These are phyloP conservation scores for Caenorhabditis sulstoni DNA, from an alignment of 2,888 invertebrate genomes.

Conservation along the genomic window DNA sequence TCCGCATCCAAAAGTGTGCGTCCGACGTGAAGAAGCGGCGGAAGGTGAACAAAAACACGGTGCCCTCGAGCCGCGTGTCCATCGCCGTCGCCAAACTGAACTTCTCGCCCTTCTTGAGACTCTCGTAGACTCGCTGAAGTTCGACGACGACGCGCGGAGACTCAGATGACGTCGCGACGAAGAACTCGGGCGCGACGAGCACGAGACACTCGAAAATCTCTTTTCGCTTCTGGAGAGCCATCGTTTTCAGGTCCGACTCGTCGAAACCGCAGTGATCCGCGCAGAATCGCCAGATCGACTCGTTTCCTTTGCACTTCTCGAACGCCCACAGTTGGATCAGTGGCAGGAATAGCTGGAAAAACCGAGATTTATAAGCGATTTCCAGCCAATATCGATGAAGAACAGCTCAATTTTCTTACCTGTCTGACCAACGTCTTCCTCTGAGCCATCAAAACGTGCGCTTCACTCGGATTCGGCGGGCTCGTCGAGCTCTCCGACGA, in stretches of 20 bases:
- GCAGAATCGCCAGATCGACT: slow-evolving; percentile 43
- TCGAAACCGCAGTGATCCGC: slow-evolving; percentile 36
- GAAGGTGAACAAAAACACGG: slow-evolving; percentile 35
- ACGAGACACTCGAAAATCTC: slow-evolving; percentile 32
- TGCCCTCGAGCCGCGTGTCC: slow-evolving; percentile 43
- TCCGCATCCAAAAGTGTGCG: slow-evolving; percentile 16
- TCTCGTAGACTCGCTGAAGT: slow-evolving; percentile 41
- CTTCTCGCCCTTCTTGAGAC: slow-evolving; percentile 29
- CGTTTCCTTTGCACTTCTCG: slow-evolving; percentile 7
- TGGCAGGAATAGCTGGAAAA: slow-evolving; percentile 6
- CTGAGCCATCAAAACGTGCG: slow-evolving; percentile 15
- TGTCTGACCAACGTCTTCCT: slow-evolving; percentile 38
- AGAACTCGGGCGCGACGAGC: slow-evolving; percentile 20
- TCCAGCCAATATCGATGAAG: no score
- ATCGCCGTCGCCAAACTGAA: slow-evolving; percentile 41
- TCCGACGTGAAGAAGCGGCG: slow-evolving; percentile 37
- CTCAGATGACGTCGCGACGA: neutral
- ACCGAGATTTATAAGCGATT: no score
- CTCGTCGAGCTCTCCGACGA: neutral
- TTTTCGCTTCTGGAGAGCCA: slow-evolving; percentile 6
- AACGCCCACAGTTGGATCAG: slow-evolving; percentile 34
- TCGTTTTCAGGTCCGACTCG: slow-evolving; percentile 11
- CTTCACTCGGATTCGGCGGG: slow-evolving; percentile 10
- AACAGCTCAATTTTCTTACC: no score
- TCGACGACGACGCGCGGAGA: slow-evolving; percentile 1